A percentile compares a stretch with the other conserved stretches of the same genome.
These are phyloP conservation scores for Palythoa caribaeorum DNA, from an alignment of 92 coral and sea anemone species.

Conservation along the genomic window DNA sequence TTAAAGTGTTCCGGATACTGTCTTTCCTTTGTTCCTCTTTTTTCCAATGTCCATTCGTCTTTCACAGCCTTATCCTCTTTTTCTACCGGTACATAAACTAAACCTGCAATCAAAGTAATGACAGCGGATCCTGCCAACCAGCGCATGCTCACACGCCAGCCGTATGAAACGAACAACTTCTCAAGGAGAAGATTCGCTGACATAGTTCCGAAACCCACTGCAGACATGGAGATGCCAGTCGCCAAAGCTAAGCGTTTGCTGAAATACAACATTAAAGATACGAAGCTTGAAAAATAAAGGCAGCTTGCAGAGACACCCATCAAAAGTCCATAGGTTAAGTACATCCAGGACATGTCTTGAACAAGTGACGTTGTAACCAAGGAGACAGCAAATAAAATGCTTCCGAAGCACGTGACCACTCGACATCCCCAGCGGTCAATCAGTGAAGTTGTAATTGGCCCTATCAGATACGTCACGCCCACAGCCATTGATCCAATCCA, in stretches of 20 bases:
- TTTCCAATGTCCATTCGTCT: neutral
- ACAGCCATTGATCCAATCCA: conserved; percentile 91
- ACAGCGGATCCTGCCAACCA: conserved; percentile 70
- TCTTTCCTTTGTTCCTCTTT: conserved; percentile 31
- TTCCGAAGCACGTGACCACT: conserved; percentile 87
- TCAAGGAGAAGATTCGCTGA: conserved; percentile 67
- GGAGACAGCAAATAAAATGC: conserved; percentile 64
- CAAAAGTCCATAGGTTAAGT: conserved; percentile 82
- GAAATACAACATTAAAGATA: conserved; percentile 76
- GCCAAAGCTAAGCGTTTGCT: conserved; percentile 82
- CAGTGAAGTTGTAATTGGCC: conserved; percentile 78
- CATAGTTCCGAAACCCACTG: conserved; percentile 85
- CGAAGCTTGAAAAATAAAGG: conserved; percentile 79
- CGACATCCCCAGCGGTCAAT: conserved; percentile 85
- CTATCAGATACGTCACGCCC: conserved; percentile 74
- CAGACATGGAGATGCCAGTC: conserved; percentile 81
- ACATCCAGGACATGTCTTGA: conserved; percentile 73
- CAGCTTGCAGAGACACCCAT: conserved; percentile 82
- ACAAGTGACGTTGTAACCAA: conserved; percentile 80
- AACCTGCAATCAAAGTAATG: conserved; percentile 75
- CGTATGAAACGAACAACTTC: conserved; percentile 62
- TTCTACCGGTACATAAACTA: conserved; percentile 71
- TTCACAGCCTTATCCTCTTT: conserved; percentile 45
- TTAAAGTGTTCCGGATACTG: conserved; percentile 15
- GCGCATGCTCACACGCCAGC: conserved; percentile 72